A percentile compares a stretch with the other conserved stretches of the same genome.
These are phyloP conservation scores for Limnodromus scolopaceus DNA, from an alignment of 2,797 vertebrate genomes.

Conservation along the genomic window DNA sequence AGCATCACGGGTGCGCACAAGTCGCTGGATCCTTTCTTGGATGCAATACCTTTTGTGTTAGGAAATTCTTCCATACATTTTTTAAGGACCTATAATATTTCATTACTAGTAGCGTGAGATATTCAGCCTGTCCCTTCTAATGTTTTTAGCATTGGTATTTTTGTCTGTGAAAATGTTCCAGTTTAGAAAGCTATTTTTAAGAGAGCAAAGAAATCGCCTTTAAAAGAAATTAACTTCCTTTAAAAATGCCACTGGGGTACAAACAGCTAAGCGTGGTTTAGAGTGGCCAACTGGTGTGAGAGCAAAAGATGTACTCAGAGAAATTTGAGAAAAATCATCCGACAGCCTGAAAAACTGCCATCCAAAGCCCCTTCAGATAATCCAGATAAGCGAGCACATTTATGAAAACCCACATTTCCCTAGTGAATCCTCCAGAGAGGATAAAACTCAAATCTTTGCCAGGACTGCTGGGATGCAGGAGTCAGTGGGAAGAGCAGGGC, in stretches of 20 bases:
- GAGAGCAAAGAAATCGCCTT: background rate
- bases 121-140: background rate
- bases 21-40: background rate
- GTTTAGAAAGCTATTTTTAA: constrained; percentile 28
- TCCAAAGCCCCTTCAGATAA: background rate
- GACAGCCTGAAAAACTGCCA: background rate
- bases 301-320: background rate
- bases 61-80: background rate
- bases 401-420: background rate
- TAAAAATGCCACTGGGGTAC: background rate
- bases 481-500: background rate
- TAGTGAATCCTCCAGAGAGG: background rate
- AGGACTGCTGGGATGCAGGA: background rate
- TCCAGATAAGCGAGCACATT: background rate
- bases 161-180: background rate
- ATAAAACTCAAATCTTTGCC: background rate
- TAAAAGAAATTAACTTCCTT: constrained; percentile 16
- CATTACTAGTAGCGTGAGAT: background rate
- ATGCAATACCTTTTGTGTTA: background rate
- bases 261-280: background rate
- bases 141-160: background rate
- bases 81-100: background rate
- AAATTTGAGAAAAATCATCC: background rate
- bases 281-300: background rate
- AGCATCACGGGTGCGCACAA: rapidly evolving